Conservation (phyloP, 1,140 invertebrate genomes). For the Drosophila tsacasi region DNA sequence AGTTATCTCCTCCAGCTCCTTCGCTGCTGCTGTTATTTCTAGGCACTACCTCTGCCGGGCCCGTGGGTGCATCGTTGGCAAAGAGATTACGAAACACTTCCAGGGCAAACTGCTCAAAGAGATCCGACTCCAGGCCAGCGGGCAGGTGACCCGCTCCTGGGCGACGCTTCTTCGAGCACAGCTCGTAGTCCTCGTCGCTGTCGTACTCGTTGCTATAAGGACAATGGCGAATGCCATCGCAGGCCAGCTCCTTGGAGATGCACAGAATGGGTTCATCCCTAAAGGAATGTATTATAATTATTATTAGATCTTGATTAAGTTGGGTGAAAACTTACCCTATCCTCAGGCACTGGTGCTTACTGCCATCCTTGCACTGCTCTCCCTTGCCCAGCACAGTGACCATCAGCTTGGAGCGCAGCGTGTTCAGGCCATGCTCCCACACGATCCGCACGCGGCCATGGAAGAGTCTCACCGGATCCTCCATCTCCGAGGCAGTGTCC, state of each 20-base stretch:
- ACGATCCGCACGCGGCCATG: conserved; percentile 77
- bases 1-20: conserved; percentile 22
- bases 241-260: conserved; percentile 87
- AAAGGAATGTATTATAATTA: neutral
- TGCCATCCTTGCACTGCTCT: conserved; percentile 73
- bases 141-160: conserved; percentile 66
- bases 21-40: conserved; percentile 36
- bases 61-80: conserved; percentile 68
- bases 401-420: conserved; percentile 80
- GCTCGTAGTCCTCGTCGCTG: conserved; percentile 86
- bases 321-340: conserved; percentile 66
- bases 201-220: conserved; percentile 86
- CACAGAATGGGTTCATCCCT: conserved; percentile 86
- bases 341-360: conserved; percentile 77
- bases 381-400: conserved; percentile 82
- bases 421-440: conserved; percentile 75
- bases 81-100: conserved; percentile 81
- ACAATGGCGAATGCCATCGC: conserved; percentile 88
- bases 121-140: conserved; percentile 68
- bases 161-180: conserved; percentile 83
- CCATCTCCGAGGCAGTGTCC: conserved; percentile 74
- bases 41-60: conserved; percentile 53
- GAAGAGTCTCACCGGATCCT: conserved; percentile 80
- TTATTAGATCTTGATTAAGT: neutral
- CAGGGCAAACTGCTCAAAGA: conserved; percentile 80